Conservation (phyloP, 2,888 invertebrate species). For the Ochlodes sylvanus region DNA sequence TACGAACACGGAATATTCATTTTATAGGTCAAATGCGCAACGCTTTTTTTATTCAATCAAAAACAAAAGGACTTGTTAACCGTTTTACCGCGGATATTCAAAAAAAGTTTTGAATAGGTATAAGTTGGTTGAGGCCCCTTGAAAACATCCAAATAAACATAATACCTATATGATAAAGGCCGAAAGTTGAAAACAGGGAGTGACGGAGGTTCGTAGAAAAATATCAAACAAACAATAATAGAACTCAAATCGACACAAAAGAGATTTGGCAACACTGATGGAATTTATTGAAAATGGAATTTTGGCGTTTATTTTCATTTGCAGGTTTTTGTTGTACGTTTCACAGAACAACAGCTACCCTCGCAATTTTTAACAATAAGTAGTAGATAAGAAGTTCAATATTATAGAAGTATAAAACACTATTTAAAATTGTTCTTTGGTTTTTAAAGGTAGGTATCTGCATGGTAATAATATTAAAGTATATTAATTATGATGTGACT, state of each 20-base stretch:
- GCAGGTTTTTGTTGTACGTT: conserved; percentile 19
- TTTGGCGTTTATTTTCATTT: conserved; percentile 32
- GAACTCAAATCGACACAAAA: conserved; percentile 36
- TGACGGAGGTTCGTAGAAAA: conserved; percentile 29
- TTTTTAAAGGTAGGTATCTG: too few species aligned
- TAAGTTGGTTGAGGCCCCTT: conserved; percentile 7
- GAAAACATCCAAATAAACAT: conserved; percentile 28
- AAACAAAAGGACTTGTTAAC: not conserved
- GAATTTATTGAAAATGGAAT: conserved; percentile 34
- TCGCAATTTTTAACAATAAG: conserved; percentile 9
- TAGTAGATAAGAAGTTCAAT: not conserved
- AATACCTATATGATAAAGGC: conserved; percentile 18
- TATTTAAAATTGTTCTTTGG: too few species aligned
- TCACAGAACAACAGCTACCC: conserved; percentile 1
- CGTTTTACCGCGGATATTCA: not conserved
- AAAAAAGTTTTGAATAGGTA: conserved; percentile 3
- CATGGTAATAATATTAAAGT: too few species aligned
- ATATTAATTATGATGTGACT: too few species aligned
- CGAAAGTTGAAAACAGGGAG: conserved; percentile 21
- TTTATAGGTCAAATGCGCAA: not conserved
- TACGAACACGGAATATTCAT: not conserved
- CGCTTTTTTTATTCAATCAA: not conserved
- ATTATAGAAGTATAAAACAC: too few species aligned
- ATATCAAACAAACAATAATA: conserved; percentile 35
- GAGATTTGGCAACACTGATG: conserved; percentile 35